phyloP scores from a whole-genome alignment of 2,797 vertebrate species.

The Artibeus jamaicensis region DNA sequence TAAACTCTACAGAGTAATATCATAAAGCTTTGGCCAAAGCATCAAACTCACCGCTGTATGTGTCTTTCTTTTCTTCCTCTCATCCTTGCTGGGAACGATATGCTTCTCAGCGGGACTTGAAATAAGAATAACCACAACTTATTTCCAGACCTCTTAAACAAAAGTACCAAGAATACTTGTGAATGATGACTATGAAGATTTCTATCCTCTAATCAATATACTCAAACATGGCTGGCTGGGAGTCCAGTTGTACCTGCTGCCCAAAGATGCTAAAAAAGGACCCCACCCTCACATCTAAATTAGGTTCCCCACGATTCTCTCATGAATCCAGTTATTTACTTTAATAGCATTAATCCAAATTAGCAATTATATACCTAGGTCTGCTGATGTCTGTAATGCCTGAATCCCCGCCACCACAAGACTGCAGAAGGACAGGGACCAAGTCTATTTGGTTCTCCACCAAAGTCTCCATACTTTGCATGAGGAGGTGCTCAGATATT shows the following conservation, averaged over 20 bases:
- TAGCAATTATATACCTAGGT: neutral
- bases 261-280: neutral
- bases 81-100: neutral
- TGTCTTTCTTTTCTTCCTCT: constrained; percentile 11
- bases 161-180: neutral
- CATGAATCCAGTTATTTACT: neutral
- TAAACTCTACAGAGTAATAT: neutral
- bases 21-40: neutral
- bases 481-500: neutral
- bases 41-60: neutral
- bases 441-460: neutral
- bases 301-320: neutral
- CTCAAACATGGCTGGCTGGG: neutral
- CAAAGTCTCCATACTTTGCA: neutral
- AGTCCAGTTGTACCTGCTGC: neutral
- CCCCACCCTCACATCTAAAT: neutral
- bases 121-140: constrained; percentile 26
- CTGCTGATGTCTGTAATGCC: neutral
- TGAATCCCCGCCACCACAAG: neutral
- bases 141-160: neutral
- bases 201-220: neutral
- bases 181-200: neutral
- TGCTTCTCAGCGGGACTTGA: neutral
- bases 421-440: neutral
- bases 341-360: constrained; percentile 12